phyloP scores from a whole-genome alignment of 2,797 vertebrate species.

The Merluccius polli region DNA sequence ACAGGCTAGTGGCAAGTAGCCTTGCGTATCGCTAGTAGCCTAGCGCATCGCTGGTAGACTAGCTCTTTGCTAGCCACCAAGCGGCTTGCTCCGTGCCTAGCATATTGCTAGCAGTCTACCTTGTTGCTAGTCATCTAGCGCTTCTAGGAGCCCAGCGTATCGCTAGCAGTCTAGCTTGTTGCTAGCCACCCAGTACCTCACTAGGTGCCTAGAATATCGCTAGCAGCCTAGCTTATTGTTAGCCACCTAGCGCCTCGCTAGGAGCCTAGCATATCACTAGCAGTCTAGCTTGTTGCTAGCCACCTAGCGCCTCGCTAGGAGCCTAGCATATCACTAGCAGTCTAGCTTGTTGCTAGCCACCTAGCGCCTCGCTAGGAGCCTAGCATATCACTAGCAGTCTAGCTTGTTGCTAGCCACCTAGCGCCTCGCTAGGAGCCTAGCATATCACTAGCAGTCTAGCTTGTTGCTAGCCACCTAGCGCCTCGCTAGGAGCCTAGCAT shows the following conservation, averaged over 20 bases:
- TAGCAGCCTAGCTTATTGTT: not conserved
- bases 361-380: not conserved
- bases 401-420: not conserved
- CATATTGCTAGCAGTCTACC: not conserved
- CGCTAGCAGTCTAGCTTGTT: too few relatives aligned
- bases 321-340: not conserved
- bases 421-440: too few relatives aligned
- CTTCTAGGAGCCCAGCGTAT: too few relatives aligned
- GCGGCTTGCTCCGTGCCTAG: too few relatives aligned
- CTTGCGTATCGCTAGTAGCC: not conserved
- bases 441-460: too few relatives aligned
- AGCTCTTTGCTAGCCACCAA: not conserved
- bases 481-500: too few relatives aligned
- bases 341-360: not conserved
- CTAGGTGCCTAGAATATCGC: not conserved
- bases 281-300: not conserved
- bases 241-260: not conserved
- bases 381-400: not conserved
- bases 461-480: too few relatives aligned
- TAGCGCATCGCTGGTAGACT: not conserved
- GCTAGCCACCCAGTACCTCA: too few relatives aligned
- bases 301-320: not conserved
- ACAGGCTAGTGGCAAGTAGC: constrained; percentile 10
- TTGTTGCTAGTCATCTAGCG: not conserved
- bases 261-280: too few relatives aligned